Base-by-base conservation (phyloP, 2,113 vertebrate species). In the Pachypanchax playfairii region DNA sequence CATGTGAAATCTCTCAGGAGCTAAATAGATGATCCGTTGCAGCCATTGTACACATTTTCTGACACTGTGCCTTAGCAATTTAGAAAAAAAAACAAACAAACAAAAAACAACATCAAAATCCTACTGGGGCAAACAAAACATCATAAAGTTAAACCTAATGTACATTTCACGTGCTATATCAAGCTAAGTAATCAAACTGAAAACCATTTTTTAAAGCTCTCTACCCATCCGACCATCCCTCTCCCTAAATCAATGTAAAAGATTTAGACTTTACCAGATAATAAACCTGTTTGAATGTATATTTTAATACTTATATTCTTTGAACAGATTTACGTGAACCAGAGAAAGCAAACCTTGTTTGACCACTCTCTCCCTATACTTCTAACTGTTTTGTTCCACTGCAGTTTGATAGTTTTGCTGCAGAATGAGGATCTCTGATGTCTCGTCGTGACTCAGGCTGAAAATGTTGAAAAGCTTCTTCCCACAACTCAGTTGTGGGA, bases 381-480 rank as follows among this genome's bases (percentile, higher is more conserved):
- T n/a, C n/a, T 56, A 36, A 20, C 26, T 11, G 43, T 66, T 70
- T 26, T 42, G 47, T 43, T 25, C 46, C 13, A n/a, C 12, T 46
- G 73, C 57, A 73, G 62, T 28, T n/a, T 65, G 33, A 47, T 75
- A 42, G 65, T 72, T 70, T 50, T 65, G 50, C 76, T 68, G 59
- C 54, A 71, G 54, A 60, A 4, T 44, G 44, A 65, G 29, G 24
- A 60, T 65, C 57, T 73, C 46, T 47, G 22, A 68, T 55, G 53
- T 77, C 43, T 59, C 6, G 75, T 85, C 62, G 48, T 73, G 76
- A 79, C 66, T 81, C 49, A 68, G 51, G 60, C 24, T 44, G 41
- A 65, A 65, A 65, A 63, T 36, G 38, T 46, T 36, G 24, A 67
- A 76, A 74, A 76, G 49, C 35, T 39, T 49, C 60, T 26, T 24